Evolutionary conservation across 23 tunicate genomes (phyloP).

Genomic region (Diplosoma virens): DNA sequence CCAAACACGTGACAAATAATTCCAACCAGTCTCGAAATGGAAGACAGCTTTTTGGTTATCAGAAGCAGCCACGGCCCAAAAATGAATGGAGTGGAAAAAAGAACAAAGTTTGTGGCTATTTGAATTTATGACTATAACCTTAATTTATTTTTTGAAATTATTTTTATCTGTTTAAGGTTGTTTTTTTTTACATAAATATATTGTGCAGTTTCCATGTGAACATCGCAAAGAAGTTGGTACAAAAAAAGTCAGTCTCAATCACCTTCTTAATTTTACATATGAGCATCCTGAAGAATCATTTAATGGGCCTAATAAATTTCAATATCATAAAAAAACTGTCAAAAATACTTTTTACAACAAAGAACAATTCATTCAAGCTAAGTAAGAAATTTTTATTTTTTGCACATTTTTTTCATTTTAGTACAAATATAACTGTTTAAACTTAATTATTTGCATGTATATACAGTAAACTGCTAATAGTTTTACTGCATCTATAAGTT

Average conservation of each 20-base stretch:
- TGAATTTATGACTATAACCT: background rate
- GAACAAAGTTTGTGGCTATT: constrained; percentile 27
- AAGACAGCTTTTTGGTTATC: constrained; percentile 1
- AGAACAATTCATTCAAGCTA: constrained; percentile 80
- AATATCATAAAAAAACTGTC: background rate
- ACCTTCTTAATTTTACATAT: constrained; percentile 71
- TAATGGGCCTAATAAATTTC: background rate
- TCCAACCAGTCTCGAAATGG: background rate
- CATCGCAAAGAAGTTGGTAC: constrained; percentile 43
- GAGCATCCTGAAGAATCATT: constrained; percentile 26
- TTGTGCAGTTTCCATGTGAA: constrained; percentile 37
- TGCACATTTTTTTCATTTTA: no score
- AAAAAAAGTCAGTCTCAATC: constrained; percentile 62
- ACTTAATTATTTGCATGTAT: no score
- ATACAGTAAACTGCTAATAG: no score
- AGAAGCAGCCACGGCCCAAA: constrained; percentile 30
- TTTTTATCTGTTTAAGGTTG: background rate
- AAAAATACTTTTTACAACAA: constrained; percentile 32
- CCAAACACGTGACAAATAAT: background rate
- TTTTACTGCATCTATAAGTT: no score
- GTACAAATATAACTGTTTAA: no score
- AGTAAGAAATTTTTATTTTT: constrained; percentile 25
- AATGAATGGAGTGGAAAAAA: constrained; percentile 36
- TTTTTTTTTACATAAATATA: background rate
- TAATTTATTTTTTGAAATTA: background rate